These are phyloP conservation scores for Istiophorus platypterus DNA, from an alignment of 2,113 vertebrate species.

Conservation along the genomic window DNA sequence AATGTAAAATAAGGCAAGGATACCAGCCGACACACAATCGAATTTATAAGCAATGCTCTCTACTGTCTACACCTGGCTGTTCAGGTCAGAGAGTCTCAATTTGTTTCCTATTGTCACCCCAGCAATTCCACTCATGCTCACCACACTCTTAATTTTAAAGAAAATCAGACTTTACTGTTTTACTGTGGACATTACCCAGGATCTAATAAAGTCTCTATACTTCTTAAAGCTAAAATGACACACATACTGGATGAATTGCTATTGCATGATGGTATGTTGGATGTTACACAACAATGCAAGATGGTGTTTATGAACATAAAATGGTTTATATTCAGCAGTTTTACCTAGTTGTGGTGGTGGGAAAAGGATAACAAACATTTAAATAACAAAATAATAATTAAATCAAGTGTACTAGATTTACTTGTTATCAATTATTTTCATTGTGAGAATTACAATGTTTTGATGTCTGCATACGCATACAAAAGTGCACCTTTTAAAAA, in stretches of 20 bases:
- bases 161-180: background rate
- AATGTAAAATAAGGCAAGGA: background rate
- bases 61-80: background rate
- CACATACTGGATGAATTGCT: background rate
- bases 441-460: background rate
- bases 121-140: background rate
- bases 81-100: background rate
- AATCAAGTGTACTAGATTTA: conserved; percentile 1
- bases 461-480: conserved; percentile 1
- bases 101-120: background rate
- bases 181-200: background rate
- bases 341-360: background rate
- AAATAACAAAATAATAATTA: background rate
- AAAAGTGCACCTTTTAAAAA: background rate
- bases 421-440: background rate
- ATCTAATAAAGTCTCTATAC: background rate
- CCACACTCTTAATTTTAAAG: background rate
- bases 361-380: conserved; percentile 9
- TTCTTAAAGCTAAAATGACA: background rate
- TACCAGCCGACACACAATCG: background rate
- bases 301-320: background rate
- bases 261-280: background rate
- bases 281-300: background rate
- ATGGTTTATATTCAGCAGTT: background rate
- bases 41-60: background rate